Evolutionary conservation across 2,113 vertebrate genomes (phyloP).

Genomic region (Machaerirhynchus nigripectus): DNA sequence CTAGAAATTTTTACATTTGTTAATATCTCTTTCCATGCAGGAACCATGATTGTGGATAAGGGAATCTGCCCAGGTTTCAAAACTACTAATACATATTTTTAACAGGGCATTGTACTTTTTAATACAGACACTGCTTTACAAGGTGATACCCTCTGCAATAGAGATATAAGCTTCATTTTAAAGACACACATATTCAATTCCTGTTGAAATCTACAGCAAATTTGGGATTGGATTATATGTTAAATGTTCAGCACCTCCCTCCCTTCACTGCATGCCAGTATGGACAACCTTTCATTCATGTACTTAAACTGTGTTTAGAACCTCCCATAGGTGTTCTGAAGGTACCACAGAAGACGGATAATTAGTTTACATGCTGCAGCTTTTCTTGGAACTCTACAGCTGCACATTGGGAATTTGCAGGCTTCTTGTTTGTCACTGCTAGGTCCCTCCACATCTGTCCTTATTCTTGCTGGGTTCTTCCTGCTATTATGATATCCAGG

Average conservation of each 20-base stretch:
- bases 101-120: not conserved
- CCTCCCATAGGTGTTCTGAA: not conserved
- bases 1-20: not conserved
- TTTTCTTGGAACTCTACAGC: not conserved
- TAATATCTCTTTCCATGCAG: not conserved
- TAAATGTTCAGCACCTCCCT: not conserved
- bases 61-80: not conserved
- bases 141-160: not conserved
- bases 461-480: not conserved
- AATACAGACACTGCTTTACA: not conserved
- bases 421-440: not conserved
- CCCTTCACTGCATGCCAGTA: not conserved
- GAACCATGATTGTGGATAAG: not conserved
- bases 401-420: not conserved
- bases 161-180: not conserved
- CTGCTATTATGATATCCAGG: not conserved
- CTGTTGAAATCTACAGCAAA: not conserved
- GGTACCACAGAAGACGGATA: not conserved
- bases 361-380: not conserved
- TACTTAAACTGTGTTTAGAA: not conserved
- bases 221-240: not conserved
- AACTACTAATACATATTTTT: not conserved
- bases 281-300: not conserved
- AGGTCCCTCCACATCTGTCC: not conserved
- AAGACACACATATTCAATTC: not conserved